Base-by-base conservation (phyloP, 2,888 invertebrate genomes). In the Rhagium mordax region DNA sequence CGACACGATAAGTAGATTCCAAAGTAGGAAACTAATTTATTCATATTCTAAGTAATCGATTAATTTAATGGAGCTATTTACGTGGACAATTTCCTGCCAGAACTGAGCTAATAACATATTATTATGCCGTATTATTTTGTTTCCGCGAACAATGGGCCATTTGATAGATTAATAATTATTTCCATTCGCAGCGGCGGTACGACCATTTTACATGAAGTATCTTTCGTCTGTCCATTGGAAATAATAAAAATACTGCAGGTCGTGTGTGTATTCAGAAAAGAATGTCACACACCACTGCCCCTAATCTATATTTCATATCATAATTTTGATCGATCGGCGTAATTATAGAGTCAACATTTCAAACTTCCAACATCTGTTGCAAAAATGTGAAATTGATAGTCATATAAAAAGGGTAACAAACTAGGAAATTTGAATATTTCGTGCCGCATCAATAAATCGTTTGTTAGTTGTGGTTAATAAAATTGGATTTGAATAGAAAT, bases 371-470 rank as follows among this genome's bases (percentile, higher is more conserved):
- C 68, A 68, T 57, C 68, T 68, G 68, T 57, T 68, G 68, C 68
- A 68, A 68, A 67, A 68, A 68, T 68, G 59, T 16, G 68, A 68
- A 68, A 68, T 68, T 68, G 59, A 68, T 68, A 48, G 57, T 33
- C 59, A 60, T 68, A 68, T 68, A 68, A 68, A 68, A 68, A 68
- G 59, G 68, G 68, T 65, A 53, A 53, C 53, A 29, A 65, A 65
- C 65, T 53, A 68, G 49, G 41, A 49, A 68, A 68, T 68, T 53
- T 68, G 68, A 57, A 68, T 68, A 67, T 55, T 59, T 57, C 48
- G 33, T 49, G 68, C 59, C 41, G 29, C 49, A 68, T 68, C 49
- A 68, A 68, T 68, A 59, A 41, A 48, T 68, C 68, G 59, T 68
- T 68, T 68, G 59, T 47, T 29, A 48, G 48, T 15, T 15, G 68